Percentiles rank a stretch among this genome's conserved stretches.
These are phyloP conservation scores for Hypolimnas misippus DNA, from an alignment of 2,888 invertebrate genomes.

Conservation along the genomic window DNA sequence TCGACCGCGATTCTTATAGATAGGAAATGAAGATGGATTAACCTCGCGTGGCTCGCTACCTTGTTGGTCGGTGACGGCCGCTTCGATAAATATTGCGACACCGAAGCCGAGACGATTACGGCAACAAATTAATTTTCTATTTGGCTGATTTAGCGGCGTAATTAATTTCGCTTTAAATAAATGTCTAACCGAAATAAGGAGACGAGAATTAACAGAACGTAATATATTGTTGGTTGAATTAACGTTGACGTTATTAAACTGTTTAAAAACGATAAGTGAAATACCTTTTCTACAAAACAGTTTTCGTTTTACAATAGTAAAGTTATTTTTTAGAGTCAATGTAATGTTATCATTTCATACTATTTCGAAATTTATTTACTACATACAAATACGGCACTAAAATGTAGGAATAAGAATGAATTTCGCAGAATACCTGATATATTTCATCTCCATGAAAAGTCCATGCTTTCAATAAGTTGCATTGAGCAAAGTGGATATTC, in stretches of 20 bases:
- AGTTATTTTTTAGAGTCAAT: not conserved
- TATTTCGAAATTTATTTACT: not conserved
- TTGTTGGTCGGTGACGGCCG: constrained; percentile 48
- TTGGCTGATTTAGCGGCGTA: constrained; percentile 14
- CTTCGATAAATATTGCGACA: constrained; percentile 49
- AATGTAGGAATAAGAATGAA: constrained; percentile 11
- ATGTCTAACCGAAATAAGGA: not conserved
- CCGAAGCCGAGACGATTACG: constrained; percentile 22
- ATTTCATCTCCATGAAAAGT: constrained; percentile 7
- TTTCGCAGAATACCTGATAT: constrained; percentile 7
- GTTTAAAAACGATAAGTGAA: too few species aligned
- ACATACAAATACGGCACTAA: not conserved
- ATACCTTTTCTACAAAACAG: too few species aligned
- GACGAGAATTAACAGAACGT: not conserved
- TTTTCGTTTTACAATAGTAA: too few species aligned
- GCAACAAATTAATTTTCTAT: constrained; percentile 17
- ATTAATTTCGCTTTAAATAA: constrained; percentile 24
- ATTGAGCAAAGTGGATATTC: constrained; percentile 31
- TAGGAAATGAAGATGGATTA: constrained; percentile 84
- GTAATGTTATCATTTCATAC: not conserved
- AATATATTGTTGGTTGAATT: too few species aligned
- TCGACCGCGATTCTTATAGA: constrained; percentile 74
- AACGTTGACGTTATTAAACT: too few species aligned
- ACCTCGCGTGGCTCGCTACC: constrained; percentile 76
- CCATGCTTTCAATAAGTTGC: constrained; percentile 22